Percentiles rank a stretch among this genome's conserved stretches.
Evolutionary conservation across 2,113 vertebrate genomes (phyloP).

Genomic region (Lasiurus borealis): DNA sequence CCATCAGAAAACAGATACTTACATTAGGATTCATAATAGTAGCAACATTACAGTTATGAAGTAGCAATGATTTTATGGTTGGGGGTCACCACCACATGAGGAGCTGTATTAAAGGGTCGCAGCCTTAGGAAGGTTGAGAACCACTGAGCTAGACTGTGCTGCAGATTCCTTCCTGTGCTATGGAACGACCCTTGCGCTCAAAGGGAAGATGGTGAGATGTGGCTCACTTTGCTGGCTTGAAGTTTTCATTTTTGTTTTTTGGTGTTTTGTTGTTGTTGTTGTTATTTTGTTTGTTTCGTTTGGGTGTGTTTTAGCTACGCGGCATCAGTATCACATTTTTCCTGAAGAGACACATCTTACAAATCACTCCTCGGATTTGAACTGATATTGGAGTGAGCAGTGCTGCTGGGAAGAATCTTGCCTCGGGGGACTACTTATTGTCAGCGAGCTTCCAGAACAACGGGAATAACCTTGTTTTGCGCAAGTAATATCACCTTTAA

Average conservation of each 20-base stretch:
- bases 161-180: conserved; percentile 27
- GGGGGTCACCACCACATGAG: too few species aligned
- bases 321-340: conserved; percentile 50
- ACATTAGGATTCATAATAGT: too few species aligned
- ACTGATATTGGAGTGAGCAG: conserved; percentile 26
- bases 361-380: conserved; percentile 65
- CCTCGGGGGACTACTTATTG: conserved; percentile 51
- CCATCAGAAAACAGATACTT: too few species aligned
- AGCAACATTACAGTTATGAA: too few species aligned
- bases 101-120: too few species aligned
- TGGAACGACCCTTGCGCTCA: conserved; percentile 56
- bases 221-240: conserved; percentile 47
- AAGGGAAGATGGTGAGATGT: conserved; percentile 32
- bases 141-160: not conserved
- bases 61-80: too few species aligned
- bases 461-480: conserved; percentile 50
- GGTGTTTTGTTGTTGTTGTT: not conserved
- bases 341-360: conserved; percentile 63
- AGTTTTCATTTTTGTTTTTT: not conserved
- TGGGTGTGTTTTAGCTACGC: not conserved
- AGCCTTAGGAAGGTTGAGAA: too few species aligned
- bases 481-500: conserved; percentile 49
- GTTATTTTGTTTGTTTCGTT: not conserved
- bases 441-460: conserved; percentile 38
- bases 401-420: conserved; percentile 16